Base-by-base conservation (phyloP, 2,888 invertebrate species). In the Mactromeris polynyma region DNA sequence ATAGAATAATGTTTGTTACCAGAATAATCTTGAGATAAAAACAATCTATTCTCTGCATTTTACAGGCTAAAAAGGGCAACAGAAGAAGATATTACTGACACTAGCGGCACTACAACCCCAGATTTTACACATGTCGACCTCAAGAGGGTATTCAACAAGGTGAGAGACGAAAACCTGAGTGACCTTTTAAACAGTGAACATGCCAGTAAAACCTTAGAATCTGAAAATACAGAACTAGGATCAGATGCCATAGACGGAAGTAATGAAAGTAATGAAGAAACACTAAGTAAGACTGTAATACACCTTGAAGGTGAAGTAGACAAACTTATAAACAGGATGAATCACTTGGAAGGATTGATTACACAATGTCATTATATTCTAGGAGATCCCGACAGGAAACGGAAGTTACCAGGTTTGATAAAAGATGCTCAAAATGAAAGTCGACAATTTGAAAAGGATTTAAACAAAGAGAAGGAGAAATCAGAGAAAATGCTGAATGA, bases 321-420 rank as follows among this genome's bases (percentile, higher is more conserved):
- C n/a, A 83, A 79, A 69, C 83, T 93, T 4, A 90, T 93, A 19
- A 89, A 91, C 46, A 91, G 86, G 54, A 83, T 91, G 85, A 91
- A 89, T 33, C 82, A 89, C 79, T 77, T 92, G 78, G 93, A 94
- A 78, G 87, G 88, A 3, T 85, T 90, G 64, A 82, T 94, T 7
- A 90, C 87, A 26, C 91, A 93, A 85, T 93, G 93, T 83, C 91
- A 93, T 46, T 91, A 93, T 31, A 91, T 93, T 69, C 87, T 94
- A 17, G 93, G 93, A 19, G 94, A 94, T 77, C 90, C 89, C 17
- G 93, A 93, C 11, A 91, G 89, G 58, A 92, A 91, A 80, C 73
- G 87, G 21, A 91, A 89, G 6, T 85, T 93, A 1, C 86, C 93
- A 17, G 83, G 87, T n/a, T 83, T 93, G 17, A 81, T 93, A 1